phyloP scores from a whole-genome alignment of 2,888 invertebrate species.

The Volucella inflata region DNA sequence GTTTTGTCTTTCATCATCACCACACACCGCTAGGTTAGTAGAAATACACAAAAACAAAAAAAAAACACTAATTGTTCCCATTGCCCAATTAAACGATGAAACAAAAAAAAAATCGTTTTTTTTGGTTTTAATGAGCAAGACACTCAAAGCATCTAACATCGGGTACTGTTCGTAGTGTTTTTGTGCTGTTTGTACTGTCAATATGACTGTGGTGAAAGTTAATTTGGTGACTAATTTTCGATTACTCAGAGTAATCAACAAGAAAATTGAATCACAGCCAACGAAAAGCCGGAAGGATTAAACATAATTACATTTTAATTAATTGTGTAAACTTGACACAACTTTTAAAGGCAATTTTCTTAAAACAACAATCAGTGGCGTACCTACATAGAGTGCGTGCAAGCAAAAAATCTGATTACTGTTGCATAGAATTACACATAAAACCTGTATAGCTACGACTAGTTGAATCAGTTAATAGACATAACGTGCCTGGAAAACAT shows the following conservation, averaged over 20 bases:
- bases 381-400: slow-evolving; percentile 19
- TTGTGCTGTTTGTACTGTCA: too few relatives aligned
- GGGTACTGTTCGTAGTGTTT: background rate
- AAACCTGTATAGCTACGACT: background rate
- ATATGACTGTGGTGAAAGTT: slow-evolving; percentile 36
- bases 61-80: slow-evolving; percentile 14
- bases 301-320: slow-evolving; percentile 12
- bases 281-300: background rate
- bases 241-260: background rate
- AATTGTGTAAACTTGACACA: slow-evolving; percentile 10
- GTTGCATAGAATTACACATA: slow-evolving; percentile 11
- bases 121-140: slow-evolving; percentile 32
- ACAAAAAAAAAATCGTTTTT: background rate
- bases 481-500: slow-evolving; percentile 52
- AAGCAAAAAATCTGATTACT: slow-evolving; percentile 58
- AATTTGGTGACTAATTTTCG: slow-evolving; percentile 36
- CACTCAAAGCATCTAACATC: background rate
- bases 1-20: slow-evolving; percentile 3
- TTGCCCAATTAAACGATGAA: slow-evolving; percentile 10
- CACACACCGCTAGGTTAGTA: background rate
- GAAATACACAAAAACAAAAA: background rate
- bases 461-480: slow-evolving; percentile 31
- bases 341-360: slow-evolving; percentile 15
- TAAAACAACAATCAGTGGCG: background rate
- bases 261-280: slow-evolving; percentile 10